Conservation (phyloP, 30 jellyfish, hydroid and myxozoan species). For the Hydractinia echinata region DNA sequence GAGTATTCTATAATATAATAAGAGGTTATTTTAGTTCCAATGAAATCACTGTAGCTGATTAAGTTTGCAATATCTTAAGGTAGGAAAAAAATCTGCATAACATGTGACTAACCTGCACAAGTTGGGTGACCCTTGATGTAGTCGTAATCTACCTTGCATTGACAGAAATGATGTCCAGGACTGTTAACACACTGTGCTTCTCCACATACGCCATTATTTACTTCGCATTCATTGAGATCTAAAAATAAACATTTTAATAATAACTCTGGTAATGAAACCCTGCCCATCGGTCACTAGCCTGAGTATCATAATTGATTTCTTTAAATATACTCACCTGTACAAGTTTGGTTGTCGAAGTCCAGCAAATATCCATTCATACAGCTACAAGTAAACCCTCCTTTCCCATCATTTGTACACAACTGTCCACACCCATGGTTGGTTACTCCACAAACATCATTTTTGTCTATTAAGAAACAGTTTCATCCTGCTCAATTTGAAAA, state of each 20-base stretch:
- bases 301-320: not conserved
- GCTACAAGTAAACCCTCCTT: slow-evolving; percentile 4
- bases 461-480: not conserved
- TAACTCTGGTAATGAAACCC: not conserved
- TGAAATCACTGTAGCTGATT: too few relatives aligned
- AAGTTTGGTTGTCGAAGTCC: not conserved
- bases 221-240: slow-evolving; percentile 5
- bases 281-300: too few relatives aligned
- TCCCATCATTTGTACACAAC: not conserved
- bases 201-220: slow-evolving; percentile 12
- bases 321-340: not conserved
- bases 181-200: not conserved
- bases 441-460: slow-evolving; percentile 11
- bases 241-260: not conserved
- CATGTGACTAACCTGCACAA: slow-evolving; percentile 8
- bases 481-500: not conserved
- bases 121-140: not conserved
- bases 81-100: too few relatives aligned
- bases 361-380: not conserved
- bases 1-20: not conserved
- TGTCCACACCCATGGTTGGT: not conserved
- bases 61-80: too few relatives aligned
- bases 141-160: not conserved
- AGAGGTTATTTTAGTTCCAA: too few relatives aligned
- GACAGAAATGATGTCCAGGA: not conserved